Conservation (phyloP, 1,140 invertebrate species). For the Araneus ventricosus region DNA sequence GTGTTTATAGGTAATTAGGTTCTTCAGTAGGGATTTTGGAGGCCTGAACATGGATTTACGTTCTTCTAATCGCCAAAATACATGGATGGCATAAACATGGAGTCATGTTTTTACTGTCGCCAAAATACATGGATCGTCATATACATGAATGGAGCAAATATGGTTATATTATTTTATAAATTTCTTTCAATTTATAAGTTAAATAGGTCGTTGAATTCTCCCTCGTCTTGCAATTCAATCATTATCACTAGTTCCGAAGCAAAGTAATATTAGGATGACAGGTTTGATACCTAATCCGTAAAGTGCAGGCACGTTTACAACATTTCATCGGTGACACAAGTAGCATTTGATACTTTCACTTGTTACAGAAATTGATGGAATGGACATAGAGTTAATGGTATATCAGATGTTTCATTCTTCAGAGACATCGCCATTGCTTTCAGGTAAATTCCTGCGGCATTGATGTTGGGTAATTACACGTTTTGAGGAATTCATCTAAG, state of each 20-base stretch:
- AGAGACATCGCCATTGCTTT: not conserved
- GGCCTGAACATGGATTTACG: no score
- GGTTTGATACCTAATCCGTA: not conserved
- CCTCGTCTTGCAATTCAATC: constrained; percentile 1
- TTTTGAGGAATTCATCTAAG: not conserved
- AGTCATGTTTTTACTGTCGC: no score
- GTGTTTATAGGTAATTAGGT: no score
- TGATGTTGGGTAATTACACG: not conserved
- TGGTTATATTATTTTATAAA: no score
- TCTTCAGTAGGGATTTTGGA: no score
- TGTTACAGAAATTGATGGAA: not conserved
- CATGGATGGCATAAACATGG: no score
- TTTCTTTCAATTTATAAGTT: no score
- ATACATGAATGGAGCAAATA: no score
- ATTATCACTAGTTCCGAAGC: not conserved
- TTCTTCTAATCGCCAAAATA: no score
- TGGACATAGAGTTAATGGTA: not conserved
- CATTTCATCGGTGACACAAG: not conserved
- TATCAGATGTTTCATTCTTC: not conserved
- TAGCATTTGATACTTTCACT: not conserved
- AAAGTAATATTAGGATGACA: not conserved
- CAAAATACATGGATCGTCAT: no score
- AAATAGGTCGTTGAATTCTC: constrained; percentile 31
- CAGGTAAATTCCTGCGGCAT: not conserved
- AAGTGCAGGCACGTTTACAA: not conserved